Base-by-base conservation (phyloP, 1,140 invertebrate species). In the Lepidurus packardi region DNA sequence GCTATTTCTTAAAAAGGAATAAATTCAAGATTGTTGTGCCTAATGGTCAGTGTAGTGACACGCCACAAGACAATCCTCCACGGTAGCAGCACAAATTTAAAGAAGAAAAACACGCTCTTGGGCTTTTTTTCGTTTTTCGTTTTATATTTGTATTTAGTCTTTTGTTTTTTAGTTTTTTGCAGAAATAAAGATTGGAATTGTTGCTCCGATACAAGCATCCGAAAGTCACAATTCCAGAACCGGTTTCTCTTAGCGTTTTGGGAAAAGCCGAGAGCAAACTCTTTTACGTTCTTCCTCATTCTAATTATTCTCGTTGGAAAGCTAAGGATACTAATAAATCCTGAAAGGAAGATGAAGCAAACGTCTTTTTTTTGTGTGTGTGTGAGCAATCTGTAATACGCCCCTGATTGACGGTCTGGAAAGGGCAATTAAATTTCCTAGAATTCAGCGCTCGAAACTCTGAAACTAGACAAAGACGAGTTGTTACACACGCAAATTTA, bases 61-160 rank as follows among this genome's bases (percentile, higher is more conserved):
- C 34, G 34, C 34, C 34, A 34, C 34, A 34, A 34, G 34, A 2
- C 34, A 34, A 34, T 34, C 34, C 34, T 34, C 34, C 0, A 34
- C 34, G 34, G 34, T 34, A 34, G 34, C 2, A 34, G 34, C 34
- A 4, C 34, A 34, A 3, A 34, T 34, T 4, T 4, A 34, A 34
- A 34, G 74, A 74, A 41, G 21, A 43, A 74, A 7, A 16, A 44
- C 41, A 77, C 76, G 65, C 9, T 73, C 65, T 43, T 65, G 76
- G n/a, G 78, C 80, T 77, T 47, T 73, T 65, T 47, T 65, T 43
- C 78, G 74, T 16, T 73, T 74, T 41, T 80, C 65, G 3, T 76
- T 77, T 53, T 77, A 77, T 43, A 11, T 76, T 24, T 4, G 16
- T 43, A 76, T 73, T 76, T 24, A 11, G 34, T 78, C 3, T 42